Conservation (phyloP, 2,888 invertebrate species). For the Acanthoscelides obtectus region DNA sequence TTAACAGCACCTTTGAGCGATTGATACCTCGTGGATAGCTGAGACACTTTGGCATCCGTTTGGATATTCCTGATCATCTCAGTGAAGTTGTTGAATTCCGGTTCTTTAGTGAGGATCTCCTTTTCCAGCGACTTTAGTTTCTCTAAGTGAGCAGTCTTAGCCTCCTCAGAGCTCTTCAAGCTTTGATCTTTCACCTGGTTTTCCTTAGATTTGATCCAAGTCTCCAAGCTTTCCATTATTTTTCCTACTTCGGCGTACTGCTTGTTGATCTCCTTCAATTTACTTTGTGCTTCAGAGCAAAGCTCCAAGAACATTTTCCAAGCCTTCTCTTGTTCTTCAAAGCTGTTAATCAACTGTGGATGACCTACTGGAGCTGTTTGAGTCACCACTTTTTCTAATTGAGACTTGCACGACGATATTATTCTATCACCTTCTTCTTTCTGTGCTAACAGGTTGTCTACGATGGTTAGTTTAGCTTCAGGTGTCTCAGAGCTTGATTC, state of each 20-base stretch:
- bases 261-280: slow-evolving; percentile 69
- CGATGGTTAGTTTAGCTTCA: slow-evolving; percentile 67
- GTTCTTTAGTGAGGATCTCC: slow-evolving; percentile 64
- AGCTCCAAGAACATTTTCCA: slow-evolving; percentile 73
- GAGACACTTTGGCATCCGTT: slow-evolving; percentile 72
- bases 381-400: slow-evolving; percentile 66
- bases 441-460: slow-evolving; percentile 71
- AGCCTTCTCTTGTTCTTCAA: slow-evolving; percentile 66
- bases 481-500: slow-evolving; percentile 74
- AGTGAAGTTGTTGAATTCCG: slow-evolving; percentile 62
- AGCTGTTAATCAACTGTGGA: slow-evolving; percentile 65
- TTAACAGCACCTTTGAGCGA: slow-evolving; percentile 75
- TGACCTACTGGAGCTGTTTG: slow-evolving; percentile 78
- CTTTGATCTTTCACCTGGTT: slow-evolving; percentile 83
- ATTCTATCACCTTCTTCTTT: slow-evolving; percentile 69
- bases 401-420: slow-evolving; percentile 63
- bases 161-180: slow-evolving; percentile 76
- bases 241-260: slow-evolving; percentile 80
- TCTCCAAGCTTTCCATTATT: slow-evolving; percentile 69
- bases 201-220: slow-evolving; percentile 85
- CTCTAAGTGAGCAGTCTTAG: slow-evolving; percentile 73
- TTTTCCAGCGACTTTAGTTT: slow-evolving; percentile 69
- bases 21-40: slow-evolving; percentile 76
- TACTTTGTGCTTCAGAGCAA: slow-evolving; percentile 66
- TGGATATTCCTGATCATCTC: slow-evolving; percentile 68